Conservation (phyloP, 2,888 invertebrate genomes). For the Campaea margaritaria region DNA sequence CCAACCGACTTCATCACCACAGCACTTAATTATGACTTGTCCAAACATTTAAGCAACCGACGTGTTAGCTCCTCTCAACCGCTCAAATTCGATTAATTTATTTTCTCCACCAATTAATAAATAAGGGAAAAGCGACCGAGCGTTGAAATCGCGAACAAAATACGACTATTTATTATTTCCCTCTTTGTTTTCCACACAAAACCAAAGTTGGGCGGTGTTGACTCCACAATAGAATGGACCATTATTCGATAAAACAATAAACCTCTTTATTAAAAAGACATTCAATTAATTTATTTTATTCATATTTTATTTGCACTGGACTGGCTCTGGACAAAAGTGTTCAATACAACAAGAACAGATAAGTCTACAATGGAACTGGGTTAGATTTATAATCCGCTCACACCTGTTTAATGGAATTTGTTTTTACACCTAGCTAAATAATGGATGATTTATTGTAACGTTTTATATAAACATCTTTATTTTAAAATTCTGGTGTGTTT, state of each 20-base stretch:
- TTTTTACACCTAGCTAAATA: conserved; percentile 4
- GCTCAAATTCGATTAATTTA: conserved; percentile 82
- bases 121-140: conserved; percentile 79
- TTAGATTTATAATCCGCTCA: conserved; percentile 38
- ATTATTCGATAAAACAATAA: conserved; percentile 83
- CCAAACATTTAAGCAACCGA: conserved; percentile 72
- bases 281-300: conserved; percentile 84
- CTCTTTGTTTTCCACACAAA: conserved; percentile 72
- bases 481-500: too few species aligned
- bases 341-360: conserved; percentile 59
- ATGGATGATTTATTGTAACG: neutral
- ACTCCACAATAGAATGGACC: conserved; percentile 66
- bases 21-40: conserved; percentile 61
- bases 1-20: conserved; percentile 62
- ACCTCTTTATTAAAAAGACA: conserved; percentile 83
- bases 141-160: conserved; percentile 78
- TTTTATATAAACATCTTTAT: neutral
- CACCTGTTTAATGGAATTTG: conserved; percentile 28
- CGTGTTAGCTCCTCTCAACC: conserved; percentile 74
- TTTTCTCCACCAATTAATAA: conserved; percentile 78
- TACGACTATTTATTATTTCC: conserved; percentile 83
- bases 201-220: conserved; percentile 73
- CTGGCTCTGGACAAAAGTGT: conserved; percentile 69
- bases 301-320: conserved; percentile 77
- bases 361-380: conserved; percentile 17